These are phyloP conservation scores for Selene dorsalis DNA, from an alignment of 2,797 vertebrate genomes.

Conservation along the genomic window DNA sequence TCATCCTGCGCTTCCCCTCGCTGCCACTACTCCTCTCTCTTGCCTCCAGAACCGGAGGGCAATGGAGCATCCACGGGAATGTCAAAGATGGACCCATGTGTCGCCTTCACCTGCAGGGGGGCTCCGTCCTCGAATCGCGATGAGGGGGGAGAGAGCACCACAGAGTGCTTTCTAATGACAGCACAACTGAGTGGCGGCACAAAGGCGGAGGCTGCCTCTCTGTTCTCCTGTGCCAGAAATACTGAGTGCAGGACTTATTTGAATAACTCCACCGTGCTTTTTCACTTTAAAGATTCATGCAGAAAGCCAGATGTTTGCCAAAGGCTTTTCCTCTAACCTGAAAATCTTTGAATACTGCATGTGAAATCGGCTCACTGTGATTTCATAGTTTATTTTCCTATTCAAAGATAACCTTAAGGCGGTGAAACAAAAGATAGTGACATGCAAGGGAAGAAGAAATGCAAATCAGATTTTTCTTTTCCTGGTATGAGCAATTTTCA, in stretches of 20 bases:
- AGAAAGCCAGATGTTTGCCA: slow-evolving; percentile 61
- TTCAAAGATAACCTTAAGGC: slow-evolving; percentile 46
- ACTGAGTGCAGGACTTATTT: slow-evolving; percentile 30
- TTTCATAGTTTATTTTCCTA: slow-evolving; percentile 51
- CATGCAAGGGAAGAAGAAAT: slow-evolving; percentile 25
- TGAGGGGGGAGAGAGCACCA: slow-evolving; percentile 38
- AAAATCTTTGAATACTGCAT: slow-evolving; percentile 52
- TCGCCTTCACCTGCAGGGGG: slow-evolving; percentile 55
- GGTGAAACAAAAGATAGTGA: slow-evolving; percentile 39
- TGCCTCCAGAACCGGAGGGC: slow-evolving; percentile 39
- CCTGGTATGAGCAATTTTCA: slow-evolving; percentile 1
- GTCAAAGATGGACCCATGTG: slow-evolving; percentile 59
- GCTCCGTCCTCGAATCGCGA: slow-evolving; percentile 57
- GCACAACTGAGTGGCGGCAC: slow-evolving; percentile 32
- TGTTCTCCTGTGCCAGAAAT: neutral
- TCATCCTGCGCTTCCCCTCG: slow-evolving; percentile 46
- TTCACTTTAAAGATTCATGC: slow-evolving; percentile 44
- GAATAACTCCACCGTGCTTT: slow-evolving; percentile 39
- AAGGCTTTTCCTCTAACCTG: slow-evolving; percentile 56
- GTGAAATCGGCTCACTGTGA: slow-evolving; percentile 34
- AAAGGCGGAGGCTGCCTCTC: slow-evolving; percentile 18
- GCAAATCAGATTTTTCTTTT: slow-evolving; percentile 23
- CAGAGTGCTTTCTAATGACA: slow-evolving; percentile 62
- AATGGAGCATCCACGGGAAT: slow-evolving; percentile 58
- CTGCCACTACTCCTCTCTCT: slow-evolving; percentile 56